A percentile compares a stretch with the other conserved stretches of the same genome.
These are phyloP conservation scores for Cephus spinipes DNA, from an alignment of 2,888 invertebrate species.

Conservation along the genomic window DNA sequence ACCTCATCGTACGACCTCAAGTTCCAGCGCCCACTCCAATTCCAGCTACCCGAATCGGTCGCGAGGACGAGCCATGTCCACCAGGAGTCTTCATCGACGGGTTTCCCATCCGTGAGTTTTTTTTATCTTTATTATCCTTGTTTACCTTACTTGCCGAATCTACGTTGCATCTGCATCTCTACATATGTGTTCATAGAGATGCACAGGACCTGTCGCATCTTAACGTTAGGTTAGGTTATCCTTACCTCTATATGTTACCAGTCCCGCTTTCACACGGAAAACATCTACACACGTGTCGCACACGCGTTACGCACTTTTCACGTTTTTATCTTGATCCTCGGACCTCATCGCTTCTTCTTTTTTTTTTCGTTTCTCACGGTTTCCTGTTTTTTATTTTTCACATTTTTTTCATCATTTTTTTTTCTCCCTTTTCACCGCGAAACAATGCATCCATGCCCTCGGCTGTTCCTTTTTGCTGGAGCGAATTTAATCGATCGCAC, in stretches of 20 bases:
- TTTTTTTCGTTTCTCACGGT: background rate
- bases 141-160: background rate
- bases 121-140: background rate
- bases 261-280: background rate
- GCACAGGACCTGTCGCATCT: background rate
- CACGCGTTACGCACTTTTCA: background rate
- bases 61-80: constrained; percentile 59
- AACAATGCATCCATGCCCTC: background rate
- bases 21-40: background rate
- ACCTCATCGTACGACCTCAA: background rate
- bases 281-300: background rate
- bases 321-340: background rate
- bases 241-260: background rate
- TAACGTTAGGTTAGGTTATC: background rate
- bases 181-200: background rate
- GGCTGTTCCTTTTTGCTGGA: background rate
- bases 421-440: background rate
- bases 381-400: background rate
- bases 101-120: constrained; percentile 63
- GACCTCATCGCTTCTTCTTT: background rate
- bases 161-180: background rate
- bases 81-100: constrained; percentile 62
- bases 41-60: constrained; percentile 33
- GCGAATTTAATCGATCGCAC: background rate
- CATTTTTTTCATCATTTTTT: background rate